These are phyloP conservation scores for Sceliomorpha sp. DNA, from an alignment of 2,888 invertebrate species.

Conservation along the genomic window DNA sequence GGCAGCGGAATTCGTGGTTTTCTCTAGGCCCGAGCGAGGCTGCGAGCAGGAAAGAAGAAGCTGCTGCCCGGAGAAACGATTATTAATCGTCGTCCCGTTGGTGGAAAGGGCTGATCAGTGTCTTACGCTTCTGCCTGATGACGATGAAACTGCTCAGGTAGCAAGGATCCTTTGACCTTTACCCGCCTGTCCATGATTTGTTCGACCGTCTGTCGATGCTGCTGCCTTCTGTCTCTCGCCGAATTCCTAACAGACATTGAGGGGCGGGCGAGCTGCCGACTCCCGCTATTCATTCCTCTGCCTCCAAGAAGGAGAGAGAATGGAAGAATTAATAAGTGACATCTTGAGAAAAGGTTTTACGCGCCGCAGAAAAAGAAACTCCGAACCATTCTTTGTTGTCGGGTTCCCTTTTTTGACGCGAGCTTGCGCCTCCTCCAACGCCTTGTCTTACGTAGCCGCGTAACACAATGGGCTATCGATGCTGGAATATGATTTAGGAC, in stretches of 20 bases:
- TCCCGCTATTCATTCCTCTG: conserved; percentile 72
- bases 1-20: conserved; percentile 53
- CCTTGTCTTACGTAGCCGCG: conserved; percentile 65
- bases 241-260: conserved; percentile 53
- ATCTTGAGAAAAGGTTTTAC: conserved; percentile 74
- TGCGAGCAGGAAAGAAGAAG: conserved; percentile 27
- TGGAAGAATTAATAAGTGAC: conserved; percentile 80
- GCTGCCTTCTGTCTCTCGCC: conserved; percentile 55
- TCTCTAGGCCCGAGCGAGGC: conserved; percentile 35
- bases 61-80: conserved; percentile 53
- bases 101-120: conserved; percentile 61
- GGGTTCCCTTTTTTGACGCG: conserved; percentile 64
- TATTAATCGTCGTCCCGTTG: conserved; percentile 71
- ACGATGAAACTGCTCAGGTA: conserved; percentile 71
- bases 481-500: conserved; percentile 43
- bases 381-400: conserved; percentile 55
- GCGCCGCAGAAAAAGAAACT: conserved; percentile 60
- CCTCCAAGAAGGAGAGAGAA: conserved; percentile 65
- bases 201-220: conserved; percentile 60
- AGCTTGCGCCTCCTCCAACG: conserved; percentile 60
- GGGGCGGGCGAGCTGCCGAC: conserved; percentile 42
- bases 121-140: conserved; percentile 51
- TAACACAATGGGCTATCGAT: conserved; percentile 61
- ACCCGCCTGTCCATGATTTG: conserved; percentile 70
- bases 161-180: conserved; percentile 76